Evolutionary conservation across 2,888 invertebrate species (phyloP).

Genomic region (Tipula lateralis): DNA sequence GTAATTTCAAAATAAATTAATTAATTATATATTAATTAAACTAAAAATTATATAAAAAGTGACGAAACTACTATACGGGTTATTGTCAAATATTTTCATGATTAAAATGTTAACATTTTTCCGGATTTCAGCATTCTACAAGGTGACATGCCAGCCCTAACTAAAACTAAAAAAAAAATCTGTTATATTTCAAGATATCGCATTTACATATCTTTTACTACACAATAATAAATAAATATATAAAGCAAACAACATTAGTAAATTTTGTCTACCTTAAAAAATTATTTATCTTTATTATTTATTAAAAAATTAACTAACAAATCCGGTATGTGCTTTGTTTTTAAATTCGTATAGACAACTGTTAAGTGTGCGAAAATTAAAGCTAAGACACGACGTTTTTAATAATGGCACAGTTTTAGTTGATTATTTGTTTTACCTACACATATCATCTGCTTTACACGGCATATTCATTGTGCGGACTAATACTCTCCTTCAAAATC

Average conservation of each 20-base stretch:
- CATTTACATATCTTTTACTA: background rate
- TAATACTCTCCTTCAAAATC: background rate
- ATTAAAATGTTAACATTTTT: slow-evolving; percentile 1
- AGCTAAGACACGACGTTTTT: background rate
- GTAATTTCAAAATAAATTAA: too few relatives aligned
- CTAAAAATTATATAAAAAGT: too few relatives aligned
- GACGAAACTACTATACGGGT: background rate
- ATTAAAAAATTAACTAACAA: background rate
- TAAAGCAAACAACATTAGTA: background rate
- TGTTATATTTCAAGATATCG: background rate
- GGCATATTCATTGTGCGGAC: background rate
- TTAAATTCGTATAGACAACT: background rate
- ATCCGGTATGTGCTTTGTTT: background rate
- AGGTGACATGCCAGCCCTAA: background rate
- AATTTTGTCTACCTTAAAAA: background rate
- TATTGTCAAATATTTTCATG: background rate
- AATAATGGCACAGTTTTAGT: background rate
- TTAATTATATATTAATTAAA: too few relatives aligned
- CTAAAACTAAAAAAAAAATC: background rate
- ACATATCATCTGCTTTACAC: background rate
- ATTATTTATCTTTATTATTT: background rate
- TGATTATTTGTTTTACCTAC: background rate
- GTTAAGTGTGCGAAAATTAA: background rate
- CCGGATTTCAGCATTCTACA: slow-evolving; percentile 15
- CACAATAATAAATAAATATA: background rate